Percentiles rank a stretch among this genome's conserved stretches.
These are phyloP conservation scores for Pachliopta kotzebuea DNA, from an alignment of 2,888 invertebrate genomes.

Conservation along the genomic window DNA sequence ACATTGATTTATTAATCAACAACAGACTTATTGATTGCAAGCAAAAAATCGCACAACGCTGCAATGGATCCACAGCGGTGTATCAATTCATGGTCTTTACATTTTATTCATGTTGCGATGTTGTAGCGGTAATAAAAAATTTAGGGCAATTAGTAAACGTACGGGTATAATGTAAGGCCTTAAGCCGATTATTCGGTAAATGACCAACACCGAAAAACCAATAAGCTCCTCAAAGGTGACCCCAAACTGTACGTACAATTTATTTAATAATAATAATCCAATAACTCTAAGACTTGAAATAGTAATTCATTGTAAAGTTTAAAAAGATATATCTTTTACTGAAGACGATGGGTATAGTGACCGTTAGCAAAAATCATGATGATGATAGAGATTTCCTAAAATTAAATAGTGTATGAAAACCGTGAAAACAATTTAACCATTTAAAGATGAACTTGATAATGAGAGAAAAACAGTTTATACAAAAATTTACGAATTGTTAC, in stretches of 20 bases:
- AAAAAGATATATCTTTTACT: too few species aligned
- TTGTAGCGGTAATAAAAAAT: constrained; percentile 3
- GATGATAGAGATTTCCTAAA: too few species aligned
- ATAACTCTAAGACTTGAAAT: constrained; percentile 13
- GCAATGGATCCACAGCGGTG: neutral
- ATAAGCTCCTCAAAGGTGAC: constrained; percentile 22
- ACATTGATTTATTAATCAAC: too few species aligned
- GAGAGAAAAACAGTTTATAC: too few species aligned
- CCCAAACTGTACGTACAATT: constrained; percentile 4
- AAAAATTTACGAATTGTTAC: too few species aligned
- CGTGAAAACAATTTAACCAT: too few species aligned
- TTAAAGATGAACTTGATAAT: too few species aligned
- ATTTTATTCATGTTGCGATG: constrained; percentile 3
- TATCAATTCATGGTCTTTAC: constrained; percentile 8
- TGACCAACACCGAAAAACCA: constrained; percentile 19
- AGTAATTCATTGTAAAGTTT: neutral
- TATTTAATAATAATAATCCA: constrained; percentile 6
- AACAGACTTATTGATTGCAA: too few species aligned
- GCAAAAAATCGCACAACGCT: too few species aligned
- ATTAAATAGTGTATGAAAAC: too few species aligned
- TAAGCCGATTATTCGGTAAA: constrained; percentile 28
- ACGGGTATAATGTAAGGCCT: neutral
- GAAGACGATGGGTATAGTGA: too few species aligned
- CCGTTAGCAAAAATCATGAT: too few species aligned
- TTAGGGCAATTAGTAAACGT: constrained; percentile 16